Conservation (phyloP, 2,113 vertebrate genomes). For the Phoxinus phoxinus region DNA sequence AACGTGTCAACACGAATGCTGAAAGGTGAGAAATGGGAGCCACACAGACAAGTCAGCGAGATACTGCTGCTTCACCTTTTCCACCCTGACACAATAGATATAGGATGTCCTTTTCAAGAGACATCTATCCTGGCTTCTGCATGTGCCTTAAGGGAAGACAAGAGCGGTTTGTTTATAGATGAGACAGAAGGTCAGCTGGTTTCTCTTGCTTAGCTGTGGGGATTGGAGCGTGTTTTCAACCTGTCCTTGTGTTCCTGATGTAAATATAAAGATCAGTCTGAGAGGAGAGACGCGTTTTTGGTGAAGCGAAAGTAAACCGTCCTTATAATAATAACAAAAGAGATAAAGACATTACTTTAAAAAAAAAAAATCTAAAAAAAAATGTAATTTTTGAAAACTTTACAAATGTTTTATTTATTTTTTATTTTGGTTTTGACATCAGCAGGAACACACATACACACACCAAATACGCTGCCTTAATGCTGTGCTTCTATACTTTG, state of each 20-base stretch:
- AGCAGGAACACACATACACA: background rate
- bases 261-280: constrained; percentile 76
- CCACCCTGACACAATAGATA: constrained; percentile 25
- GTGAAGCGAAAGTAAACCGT: background rate
- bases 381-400: background rate
- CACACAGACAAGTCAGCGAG: constrained; percentile 28
- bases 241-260: constrained; percentile 69
- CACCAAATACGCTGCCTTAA: background rate
- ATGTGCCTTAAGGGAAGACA: constrained; percentile 58
- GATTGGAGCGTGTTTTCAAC: constrained; percentile 51
- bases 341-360: background rate
- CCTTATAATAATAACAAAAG: background rate
- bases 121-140: constrained; percentile 43
- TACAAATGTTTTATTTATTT: background rate
- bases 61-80: constrained; percentile 39
- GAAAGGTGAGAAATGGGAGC: constrained; percentile 36
- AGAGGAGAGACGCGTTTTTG: constrained; percentile 66
- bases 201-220: constrained; percentile 3
- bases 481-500: background rate
- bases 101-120: constrained; percentile 38
- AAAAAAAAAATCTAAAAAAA: background rate
- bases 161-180: constrained; percentile 70
- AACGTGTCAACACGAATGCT: constrained; percentile 34
- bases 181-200: constrained; percentile 68
- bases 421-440: background rate